phyloP scores from a whole-genome alignment of 2,113 vertebrate species.

The Lagenorhynchus albirostris region DNA sequence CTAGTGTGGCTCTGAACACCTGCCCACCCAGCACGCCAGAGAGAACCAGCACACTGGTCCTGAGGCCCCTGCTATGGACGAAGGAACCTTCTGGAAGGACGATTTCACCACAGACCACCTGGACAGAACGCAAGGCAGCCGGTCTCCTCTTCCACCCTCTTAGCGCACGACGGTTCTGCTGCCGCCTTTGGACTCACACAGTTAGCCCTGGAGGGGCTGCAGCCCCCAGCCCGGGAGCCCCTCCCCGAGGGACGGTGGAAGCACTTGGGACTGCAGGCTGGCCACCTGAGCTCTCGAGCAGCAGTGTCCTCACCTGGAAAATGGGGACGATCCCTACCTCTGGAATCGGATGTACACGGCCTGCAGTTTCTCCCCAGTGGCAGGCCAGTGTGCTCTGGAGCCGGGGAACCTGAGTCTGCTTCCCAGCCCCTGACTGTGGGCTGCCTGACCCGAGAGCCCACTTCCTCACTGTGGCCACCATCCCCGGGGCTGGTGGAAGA shows the following conservation, averaged over 20 bases:
- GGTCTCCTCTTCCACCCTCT: neutral
- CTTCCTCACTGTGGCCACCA: neutral
- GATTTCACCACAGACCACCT: neutral
- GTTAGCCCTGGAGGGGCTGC: neutral
- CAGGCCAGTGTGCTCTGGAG: rapidly evolving
- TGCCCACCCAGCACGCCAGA: neutral
- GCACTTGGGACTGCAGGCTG: neutral
- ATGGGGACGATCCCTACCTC: rapidly evolving
- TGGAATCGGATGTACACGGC: rapidly evolving
- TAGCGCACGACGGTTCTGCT: rapidly evolving
- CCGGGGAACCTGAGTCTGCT: neutral
- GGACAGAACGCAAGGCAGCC: rapidly evolving
- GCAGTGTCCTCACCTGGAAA: neutral
- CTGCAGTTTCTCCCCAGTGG: neutral
- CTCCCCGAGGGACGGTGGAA: rapidly evolving
- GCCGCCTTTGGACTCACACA: neutral
- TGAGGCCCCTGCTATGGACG: too few species aligned
- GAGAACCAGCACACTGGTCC: neutral
- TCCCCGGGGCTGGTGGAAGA: neutral
- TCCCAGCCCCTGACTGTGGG: neutral
- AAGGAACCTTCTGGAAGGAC: neutral
- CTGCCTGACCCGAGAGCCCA: neutral
- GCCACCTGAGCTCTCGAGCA: neutral
- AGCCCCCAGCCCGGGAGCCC: neutral
- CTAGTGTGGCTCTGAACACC: neutral